Evolutionary conservation across 2,888 invertebrate genomes (phyloP), one percentile per base, ranked within the genome.

Genomic region (Eulithis prunata): DNA sequence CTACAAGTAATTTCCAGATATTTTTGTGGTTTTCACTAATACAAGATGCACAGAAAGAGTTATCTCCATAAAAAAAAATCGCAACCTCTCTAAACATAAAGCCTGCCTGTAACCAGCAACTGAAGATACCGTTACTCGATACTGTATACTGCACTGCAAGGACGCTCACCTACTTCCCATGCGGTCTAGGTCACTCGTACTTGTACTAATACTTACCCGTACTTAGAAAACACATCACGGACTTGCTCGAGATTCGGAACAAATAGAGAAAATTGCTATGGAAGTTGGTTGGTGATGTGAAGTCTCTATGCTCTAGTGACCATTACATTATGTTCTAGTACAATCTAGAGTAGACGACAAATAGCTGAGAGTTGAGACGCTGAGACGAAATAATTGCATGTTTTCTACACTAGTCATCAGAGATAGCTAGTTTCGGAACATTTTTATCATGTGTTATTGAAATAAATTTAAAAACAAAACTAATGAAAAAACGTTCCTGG

Each of bases 41-140:
- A 5, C 32, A 32, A 4, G 4, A 32, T 32, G 2, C 32, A 32
- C 32, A 32, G 32, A 32, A 32, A 5, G 32, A 32, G 32, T 32
- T 32, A 1, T 32, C 32, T 32, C 6, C 6, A 5, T 32, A 32
- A 12, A 21, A n/a, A 36, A 3, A 51, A 49, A 28, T 28, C 43
- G 59, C 64, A 32, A 57, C 28, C 13, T 60, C 45, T 53, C 14
- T 38, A 14, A 36, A 52, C 56, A 45, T 38, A 46, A 8, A 55
- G 11, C 41, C 41, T 4, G 7, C 36, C 28, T 36, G 36, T 13
- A 43, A 0, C 36, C 28, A 21, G 36, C 28, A 43, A 0, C 46
- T 21, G n/a, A 36, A 53, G 52, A 58, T 64, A 76, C 82, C 83
- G 82, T 83, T 83, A 83, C 57, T 47, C 68, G 66, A 68, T 78